Evolutionary conservation across 2,888 invertebrate genomes (phyloP).

Genomic region (Standfussiana lucernea): DNA sequence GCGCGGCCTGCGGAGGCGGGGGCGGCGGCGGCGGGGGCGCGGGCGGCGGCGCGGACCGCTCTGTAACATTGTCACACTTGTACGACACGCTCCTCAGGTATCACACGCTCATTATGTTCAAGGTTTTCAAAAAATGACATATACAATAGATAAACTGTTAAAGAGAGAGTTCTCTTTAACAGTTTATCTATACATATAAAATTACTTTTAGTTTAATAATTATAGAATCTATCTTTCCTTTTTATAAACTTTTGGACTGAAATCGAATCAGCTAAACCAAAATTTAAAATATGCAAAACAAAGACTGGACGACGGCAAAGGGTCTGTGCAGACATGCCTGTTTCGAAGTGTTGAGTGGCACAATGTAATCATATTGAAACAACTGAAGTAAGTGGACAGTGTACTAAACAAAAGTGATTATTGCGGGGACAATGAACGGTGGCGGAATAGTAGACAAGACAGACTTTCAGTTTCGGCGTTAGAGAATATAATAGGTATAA

Average conservation of each 20-base stretch:
- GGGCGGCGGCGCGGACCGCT: slow-evolving; percentile 74
- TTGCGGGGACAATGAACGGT: not conserved
- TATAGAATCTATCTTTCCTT: not conserved
- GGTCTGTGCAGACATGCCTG: not conserved
- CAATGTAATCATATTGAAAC: not conserved
- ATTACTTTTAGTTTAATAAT: not conserved
- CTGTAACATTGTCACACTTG: slow-evolving; percentile 65
- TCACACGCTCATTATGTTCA: not conserved
- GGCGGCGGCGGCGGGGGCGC: slow-evolving; percentile 77
- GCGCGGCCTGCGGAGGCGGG: slow-evolving; percentile 77
- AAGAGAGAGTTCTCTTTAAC: not conserved
- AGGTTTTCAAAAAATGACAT: not conserved
- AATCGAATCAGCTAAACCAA: no score
- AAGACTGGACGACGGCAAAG: not conserved
- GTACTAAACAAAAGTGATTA: not conserved
- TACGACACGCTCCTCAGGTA: not conserved
- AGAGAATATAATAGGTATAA: not conserved
- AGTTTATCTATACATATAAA: no score
- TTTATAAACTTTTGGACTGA: not conserved
- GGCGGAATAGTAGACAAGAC: not conserved
- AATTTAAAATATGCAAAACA: not conserved
- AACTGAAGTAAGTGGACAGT: no score
- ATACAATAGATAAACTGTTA: no score
- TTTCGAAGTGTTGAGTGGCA: not conserved
- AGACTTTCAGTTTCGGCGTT: not conserved